phyloP scores from a whole-genome alignment of 2,113 vertebrate species.

The Albula goreensis region DNA sequence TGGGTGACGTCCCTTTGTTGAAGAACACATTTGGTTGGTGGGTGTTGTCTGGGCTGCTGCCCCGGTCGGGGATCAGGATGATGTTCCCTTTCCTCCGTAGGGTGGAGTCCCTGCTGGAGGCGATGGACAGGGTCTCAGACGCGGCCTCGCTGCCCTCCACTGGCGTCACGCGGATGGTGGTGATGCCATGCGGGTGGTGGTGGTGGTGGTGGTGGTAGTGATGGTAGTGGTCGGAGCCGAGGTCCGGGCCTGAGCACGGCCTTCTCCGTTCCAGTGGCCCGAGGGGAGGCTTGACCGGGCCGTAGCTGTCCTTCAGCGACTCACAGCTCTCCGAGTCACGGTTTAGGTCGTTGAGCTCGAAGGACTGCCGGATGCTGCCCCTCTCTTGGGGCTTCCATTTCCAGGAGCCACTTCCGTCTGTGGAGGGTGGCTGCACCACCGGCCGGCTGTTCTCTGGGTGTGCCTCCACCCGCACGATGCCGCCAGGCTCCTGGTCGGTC shows the following conservation, averaged over 20 bases:
- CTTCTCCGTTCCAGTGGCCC: constrained; percentile 44
- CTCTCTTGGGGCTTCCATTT: constrained; percentile 90
- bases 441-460: constrained; percentile 88
- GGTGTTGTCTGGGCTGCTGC: constrained; percentile 81
- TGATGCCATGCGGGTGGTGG: constrained; percentile 85
- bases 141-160: constrained; percentile 90
- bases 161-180: constrained; percentile 88
- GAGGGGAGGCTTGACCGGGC: constrained; percentile 56
- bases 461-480: constrained; percentile 88
- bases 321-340: constrained; percentile 87
- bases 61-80: constrained; percentile 76
- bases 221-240: constrained; percentile 50
- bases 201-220: constrained; percentile 68
- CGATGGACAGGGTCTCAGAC: constrained; percentile 85
- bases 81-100: constrained; percentile 83
- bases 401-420: constrained; percentile 91
- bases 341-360: constrained; percentile 86
- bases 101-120: constrained; percentile 91
- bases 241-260: constrained; percentile 5
- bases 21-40: constrained; percentile 77
- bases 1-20: constrained; percentile 73
- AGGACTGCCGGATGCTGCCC: constrained; percentile 82
- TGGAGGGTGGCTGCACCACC: constrained; percentile 84
- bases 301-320: constrained; percentile 81
- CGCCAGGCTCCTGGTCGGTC: constrained; percentile 85